Conservation (phyloP, 2,888 invertebrate species). For the Tryphoninae sp. region DNA sequence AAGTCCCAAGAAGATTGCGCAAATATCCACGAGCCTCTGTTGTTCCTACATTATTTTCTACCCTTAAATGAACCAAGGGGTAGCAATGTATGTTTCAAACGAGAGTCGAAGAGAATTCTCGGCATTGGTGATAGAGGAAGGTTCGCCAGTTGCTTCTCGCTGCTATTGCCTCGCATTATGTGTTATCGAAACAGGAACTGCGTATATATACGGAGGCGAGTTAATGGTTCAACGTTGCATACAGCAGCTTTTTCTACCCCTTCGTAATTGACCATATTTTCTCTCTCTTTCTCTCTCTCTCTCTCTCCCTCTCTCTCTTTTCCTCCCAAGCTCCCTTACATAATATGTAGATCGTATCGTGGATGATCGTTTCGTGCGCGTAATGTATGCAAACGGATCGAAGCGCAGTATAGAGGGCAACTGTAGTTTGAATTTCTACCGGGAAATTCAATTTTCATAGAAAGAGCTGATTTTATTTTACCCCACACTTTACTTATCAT, state of each 20-base stretch:
- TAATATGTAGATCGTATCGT: slow-evolving; percentile 25
- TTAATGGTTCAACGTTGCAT: slow-evolving; percentile 53
- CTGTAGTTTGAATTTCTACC: background rate
- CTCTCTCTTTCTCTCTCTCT: too few relatives aligned
- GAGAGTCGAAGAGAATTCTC: slow-evolving; percentile 48
- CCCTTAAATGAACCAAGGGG: slow-evolving; percentile 75
- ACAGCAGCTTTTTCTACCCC: slow-evolving; percentile 17
- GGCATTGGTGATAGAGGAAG: background rate
- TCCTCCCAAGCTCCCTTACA: background rate
- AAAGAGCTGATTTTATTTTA: background rate
- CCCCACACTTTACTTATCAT: background rate
- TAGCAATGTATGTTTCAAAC: slow-evolving; percentile 77
- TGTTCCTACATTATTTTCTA: slow-evolving; percentile 77
- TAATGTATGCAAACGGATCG: slow-evolving; percentile 3
- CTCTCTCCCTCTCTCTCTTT: slow-evolving; percentile 2
- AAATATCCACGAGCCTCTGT: slow-evolving; percentile 66
- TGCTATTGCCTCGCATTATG: slow-evolving; percentile 41
- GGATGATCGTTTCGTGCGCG: slow-evolving; percentile 9
- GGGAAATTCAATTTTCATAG: slow-evolving; percentile 1
- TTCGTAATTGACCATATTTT: slow-evolving; percentile 43
- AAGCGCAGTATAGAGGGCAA: slow-evolving; percentile 11
- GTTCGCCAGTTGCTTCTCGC: slow-evolving; percentile 18
- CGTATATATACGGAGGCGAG: slow-evolving; percentile 25
- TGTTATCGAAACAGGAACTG: slow-evolving; percentile 57
- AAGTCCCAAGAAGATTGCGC: slow-evolving; percentile 26